Evolutionary conservation across 2,797 vertebrate genomes (phyloP).

Genomic region (Choloepus didactylus): DNA sequence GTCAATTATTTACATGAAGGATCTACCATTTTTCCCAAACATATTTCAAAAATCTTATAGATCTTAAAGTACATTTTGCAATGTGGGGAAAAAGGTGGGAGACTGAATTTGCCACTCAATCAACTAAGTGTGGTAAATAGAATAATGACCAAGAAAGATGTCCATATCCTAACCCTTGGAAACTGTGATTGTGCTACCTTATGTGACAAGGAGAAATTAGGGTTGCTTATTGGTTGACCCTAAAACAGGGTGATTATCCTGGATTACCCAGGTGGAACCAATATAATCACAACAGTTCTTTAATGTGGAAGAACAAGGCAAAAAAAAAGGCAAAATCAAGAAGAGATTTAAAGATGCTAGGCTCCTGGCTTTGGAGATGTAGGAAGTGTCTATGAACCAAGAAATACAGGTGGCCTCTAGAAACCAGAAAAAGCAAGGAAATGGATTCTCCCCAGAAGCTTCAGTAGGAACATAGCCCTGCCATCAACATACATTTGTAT

Average conservation of each 20-base stretch:
- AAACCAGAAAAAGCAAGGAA: no score
- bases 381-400: background rate
- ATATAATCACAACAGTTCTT: background rate
- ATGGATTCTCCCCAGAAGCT: no score
- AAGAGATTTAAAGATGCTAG: background rate
- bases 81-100: background rate
- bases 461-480: no score
- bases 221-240: background rate
- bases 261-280: background rate
- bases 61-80: background rate
- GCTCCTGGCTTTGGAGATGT: background rate
- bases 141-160: background rate
- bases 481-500: no score
- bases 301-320: background rate
- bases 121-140: background rate
- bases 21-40: background rate
- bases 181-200: background rate
- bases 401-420: no score
- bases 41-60: background rate
- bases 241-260: background rate
- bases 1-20: background rate
- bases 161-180: no score
- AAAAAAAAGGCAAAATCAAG: background rate
- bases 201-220: background rate
- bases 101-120: background rate